Evolutionary conservation across 2,888 invertebrate genomes (phyloP).

Genomic region (Eudasyphora cyanicolor): DNA sequence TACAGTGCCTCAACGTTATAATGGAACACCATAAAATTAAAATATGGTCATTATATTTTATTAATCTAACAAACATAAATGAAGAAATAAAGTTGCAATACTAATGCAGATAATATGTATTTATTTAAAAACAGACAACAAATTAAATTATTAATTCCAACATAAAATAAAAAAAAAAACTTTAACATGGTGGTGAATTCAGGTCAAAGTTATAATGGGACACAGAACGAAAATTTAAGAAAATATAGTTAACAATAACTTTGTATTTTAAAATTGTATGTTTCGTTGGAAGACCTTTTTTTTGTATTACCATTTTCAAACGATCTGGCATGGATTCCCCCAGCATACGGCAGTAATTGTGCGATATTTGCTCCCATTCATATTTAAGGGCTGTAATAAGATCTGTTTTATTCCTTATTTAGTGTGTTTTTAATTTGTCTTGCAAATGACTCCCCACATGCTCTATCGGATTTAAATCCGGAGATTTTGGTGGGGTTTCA

Average conservation of each 20-base stretch:
- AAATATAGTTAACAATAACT: not conserved
- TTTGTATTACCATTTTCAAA: slow-evolving; percentile 12
- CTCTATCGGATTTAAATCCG: slow-evolving; percentile 45
- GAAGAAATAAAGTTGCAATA: not conserved
- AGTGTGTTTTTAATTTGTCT: slow-evolving; percentile 29
- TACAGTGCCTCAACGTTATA: too few relatives aligned
- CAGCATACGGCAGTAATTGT: slow-evolving; percentile 27
- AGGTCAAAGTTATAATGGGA: slow-evolving; percentile 27
- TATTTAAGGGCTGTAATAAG: not conserved
- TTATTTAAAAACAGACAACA: not conserved
- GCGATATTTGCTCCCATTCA: slow-evolving; percentile 25
- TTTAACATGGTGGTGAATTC: not conserved
- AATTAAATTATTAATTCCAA: not conserved
- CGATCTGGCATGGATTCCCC: slow-evolving; percentile 33
- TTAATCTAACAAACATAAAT: not conserved
- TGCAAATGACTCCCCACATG: slow-evolving; percentile 55
- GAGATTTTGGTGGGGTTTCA: slow-evolving; percentile 57
- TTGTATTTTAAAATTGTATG: not conserved
- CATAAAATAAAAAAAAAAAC: not conserved
- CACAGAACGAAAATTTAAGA: not conserved
- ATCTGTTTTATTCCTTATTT: slow-evolving; percentile 13
- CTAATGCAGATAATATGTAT: not conserved
- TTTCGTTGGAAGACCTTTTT: slow-evolving; percentile 33
- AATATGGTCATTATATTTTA: not conserved
- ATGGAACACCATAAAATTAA: not conserved